Evolutionary conservation across 2,797 vertebrate genomes (phyloP).

Genomic region (Balearica regulorum): DNA sequence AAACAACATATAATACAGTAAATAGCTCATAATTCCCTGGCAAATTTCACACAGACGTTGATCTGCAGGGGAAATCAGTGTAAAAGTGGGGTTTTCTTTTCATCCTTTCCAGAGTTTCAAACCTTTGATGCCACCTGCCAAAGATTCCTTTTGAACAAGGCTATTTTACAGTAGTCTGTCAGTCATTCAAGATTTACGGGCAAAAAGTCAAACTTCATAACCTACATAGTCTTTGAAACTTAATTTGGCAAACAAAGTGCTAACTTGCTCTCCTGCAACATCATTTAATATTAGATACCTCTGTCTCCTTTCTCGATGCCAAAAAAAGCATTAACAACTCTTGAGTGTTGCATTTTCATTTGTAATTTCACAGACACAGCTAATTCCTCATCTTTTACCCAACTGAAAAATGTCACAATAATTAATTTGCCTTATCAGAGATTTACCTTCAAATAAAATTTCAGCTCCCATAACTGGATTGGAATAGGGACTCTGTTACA

Average conservation of each 20-base stretch:
- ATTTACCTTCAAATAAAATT: constrained; percentile 56
- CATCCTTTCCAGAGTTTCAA: constrained; percentile 54
- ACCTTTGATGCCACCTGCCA: constrained; percentile 63
- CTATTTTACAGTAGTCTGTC: constrained; percentile 56
- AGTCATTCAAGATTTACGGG: constrained; percentile 64
- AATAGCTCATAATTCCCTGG: constrained; percentile 45
- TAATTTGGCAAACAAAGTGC: constrained; percentile 72
- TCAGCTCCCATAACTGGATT: background rate
- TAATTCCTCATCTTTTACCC: constrained; percentile 60
- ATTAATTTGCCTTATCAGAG: constrained; percentile 69
- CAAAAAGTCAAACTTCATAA: constrained; percentile 68
- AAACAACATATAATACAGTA: constrained; percentile 15
- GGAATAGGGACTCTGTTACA: background rate
- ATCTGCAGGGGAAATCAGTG: constrained; percentile 49
- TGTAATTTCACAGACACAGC: constrained; percentile 58
- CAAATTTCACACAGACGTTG: constrained; percentile 47
- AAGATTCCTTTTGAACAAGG: constrained; percentile 67
- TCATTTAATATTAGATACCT: constrained; percentile 67
- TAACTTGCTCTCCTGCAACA: constrained; percentile 56
- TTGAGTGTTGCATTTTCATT: constrained; percentile 13
- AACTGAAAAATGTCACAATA: constrained; percentile 52
- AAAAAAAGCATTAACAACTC: constrained; percentile 64
- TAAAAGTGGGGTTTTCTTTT: constrained; percentile 63
- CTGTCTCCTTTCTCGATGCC: constrained; percentile 39
- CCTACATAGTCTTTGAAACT: constrained; percentile 70